phyloP scores from a whole-genome alignment of 2,888 invertebrate species.

The Acanthosepion pharaonis region DNA sequence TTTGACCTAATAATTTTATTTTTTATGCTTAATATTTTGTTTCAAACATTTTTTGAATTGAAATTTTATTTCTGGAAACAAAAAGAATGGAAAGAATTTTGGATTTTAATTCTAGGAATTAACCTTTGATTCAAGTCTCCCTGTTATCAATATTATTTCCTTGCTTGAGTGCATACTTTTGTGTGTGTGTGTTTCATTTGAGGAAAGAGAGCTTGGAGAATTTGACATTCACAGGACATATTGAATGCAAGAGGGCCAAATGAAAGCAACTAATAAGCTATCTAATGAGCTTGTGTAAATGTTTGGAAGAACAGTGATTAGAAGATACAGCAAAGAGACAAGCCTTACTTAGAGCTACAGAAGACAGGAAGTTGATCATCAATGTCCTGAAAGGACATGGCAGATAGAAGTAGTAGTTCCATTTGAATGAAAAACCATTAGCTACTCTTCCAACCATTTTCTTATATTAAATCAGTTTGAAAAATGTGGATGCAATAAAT shows the following conservation, averaged over 20 bases:
- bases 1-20: too few relatives aligned
- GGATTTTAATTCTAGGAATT: background rate
- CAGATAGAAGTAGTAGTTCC: background rate
- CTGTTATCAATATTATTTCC: background rate
- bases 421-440: background rate
- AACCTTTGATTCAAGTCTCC: background rate
- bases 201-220: too few relatives aligned
- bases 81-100: background rate
- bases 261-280: too few relatives aligned
- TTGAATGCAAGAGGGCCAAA: too few relatives aligned
- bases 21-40: background rate
- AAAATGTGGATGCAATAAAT: background rate
- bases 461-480: background rate
- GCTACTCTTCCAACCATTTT: background rate
- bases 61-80: background rate
- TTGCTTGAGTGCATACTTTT: background rate
- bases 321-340: background rate
- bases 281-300: too few relatives aligned
- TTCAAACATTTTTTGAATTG: background rate
- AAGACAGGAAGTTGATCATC: too few relatives aligned
- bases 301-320: too few relatives aligned
- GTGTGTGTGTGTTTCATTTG: background rate
- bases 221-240: too few relatives aligned
- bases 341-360: too few relatives aligned
- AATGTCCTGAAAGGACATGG: too few relatives aligned